Percentiles rank a stretch among this genome's conserved stretches.
Conservation (phyloP, 2,113 vertebrate genomes). For the Panthera uncia region DNA sequence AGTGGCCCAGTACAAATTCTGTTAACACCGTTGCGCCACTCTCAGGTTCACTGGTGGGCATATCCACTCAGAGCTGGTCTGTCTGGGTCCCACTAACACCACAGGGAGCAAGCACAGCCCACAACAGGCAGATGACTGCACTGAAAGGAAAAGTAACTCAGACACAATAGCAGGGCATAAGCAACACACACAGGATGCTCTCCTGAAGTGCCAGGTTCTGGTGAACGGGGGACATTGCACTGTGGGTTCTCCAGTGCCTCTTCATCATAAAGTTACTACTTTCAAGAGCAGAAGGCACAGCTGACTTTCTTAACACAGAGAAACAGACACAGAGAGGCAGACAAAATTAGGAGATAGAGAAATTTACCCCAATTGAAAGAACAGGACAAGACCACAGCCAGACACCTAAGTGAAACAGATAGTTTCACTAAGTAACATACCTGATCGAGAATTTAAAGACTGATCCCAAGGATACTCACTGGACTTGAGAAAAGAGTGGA, state of each 20-base stretch:
- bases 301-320: not conserved
- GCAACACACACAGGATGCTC: not conserved
- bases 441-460: not conserved
- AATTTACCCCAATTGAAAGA: not conserved
- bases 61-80: not conserved
- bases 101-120: not conserved
- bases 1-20: not conserved
- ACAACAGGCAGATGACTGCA: not conserved
- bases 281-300: not conserved
- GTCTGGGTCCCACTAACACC: not conserved
- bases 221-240: not conserved
- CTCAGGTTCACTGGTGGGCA: not conserved
- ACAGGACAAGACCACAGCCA: not conserved
- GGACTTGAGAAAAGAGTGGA: not conserved
- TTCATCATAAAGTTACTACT: not conserved
- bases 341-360: not conserved
- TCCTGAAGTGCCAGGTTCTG: not conserved
- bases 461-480: not conserved
- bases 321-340: not conserved
- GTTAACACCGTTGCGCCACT: not conserved
- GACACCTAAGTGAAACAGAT: not conserved
- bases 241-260: not conserved
- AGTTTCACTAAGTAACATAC: not conserved
- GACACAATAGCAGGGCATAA: not conserved
- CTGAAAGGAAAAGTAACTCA: not conserved